Evolutionary conservation across 2,797 vertebrate species (phyloP).

Genomic region (Coranthus polyacanthus): DNA sequence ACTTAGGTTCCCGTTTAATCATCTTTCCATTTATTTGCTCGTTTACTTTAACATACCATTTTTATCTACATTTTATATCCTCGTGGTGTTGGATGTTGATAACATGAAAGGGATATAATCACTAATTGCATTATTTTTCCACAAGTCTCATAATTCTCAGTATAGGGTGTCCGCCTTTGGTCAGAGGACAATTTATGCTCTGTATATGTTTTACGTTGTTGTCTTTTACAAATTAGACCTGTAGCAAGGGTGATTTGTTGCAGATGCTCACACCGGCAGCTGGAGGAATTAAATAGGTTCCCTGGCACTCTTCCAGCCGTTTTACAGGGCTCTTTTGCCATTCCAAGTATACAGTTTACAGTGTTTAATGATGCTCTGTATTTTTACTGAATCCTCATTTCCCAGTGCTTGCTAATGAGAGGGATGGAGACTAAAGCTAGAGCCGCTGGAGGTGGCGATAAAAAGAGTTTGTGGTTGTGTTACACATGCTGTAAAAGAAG

Average conservation of each 20-base stretch:
- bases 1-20: slow-evolving; percentile 47
- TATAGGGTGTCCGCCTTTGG: slow-evolving; percentile 45
- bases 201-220: slow-evolving; percentile 73
- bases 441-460: slow-evolving; percentile 67
- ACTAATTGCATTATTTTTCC: slow-evolving; percentile 37
- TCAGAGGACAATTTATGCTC: slow-evolving; percentile 62
- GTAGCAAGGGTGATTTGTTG: slow-evolving; percentile 78
- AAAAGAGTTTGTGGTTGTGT: slow-evolving; percentile 78
- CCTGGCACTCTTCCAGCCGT: slow-evolving; percentile 76
- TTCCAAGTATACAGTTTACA: slow-evolving; percentile 80
- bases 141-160: slow-evolving; percentile 54
- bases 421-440: slow-evolving; percentile 63
- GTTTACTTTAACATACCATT: slow-evolving; percentile 20
- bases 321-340: slow-evolving; percentile 79
- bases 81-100: slow-evolving; percentile 30
- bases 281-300: slow-evolving; percentile 83
- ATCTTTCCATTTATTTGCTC: slow-evolving; percentile 26
- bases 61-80: slow-evolving; percentile 45
- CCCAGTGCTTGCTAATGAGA: slow-evolving; percentile 78
- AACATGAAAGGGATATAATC: slow-evolving; percentile 48
- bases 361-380: slow-evolving; percentile 84
- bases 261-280: slow-evolving; percentile 73
- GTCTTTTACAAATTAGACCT: slow-evolving; percentile 83
- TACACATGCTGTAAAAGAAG: slow-evolving; percentile 67
- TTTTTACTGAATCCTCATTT: slow-evolving; percentile 84